Conservation (phyloP, 2,888 invertebrate genomes). For the Euproctis similis region DNA sequence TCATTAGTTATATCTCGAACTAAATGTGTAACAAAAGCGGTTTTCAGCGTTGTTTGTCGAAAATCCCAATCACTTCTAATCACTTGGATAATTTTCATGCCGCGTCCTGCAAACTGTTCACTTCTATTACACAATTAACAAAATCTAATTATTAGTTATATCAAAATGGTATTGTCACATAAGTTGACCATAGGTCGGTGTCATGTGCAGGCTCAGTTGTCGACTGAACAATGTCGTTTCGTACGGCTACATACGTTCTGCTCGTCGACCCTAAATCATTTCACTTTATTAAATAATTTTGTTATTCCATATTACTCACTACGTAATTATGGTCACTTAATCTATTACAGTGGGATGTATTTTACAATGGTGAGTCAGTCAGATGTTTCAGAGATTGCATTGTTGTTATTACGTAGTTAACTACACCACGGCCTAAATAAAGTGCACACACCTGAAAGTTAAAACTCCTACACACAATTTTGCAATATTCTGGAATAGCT, state of each 20-base stretch:
- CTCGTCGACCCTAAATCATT: slow-evolving; percentile 43
- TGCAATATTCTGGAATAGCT: no score
- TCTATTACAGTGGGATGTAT: slow-evolving; percentile 10
- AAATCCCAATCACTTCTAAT: slow-evolving; percentile 13
- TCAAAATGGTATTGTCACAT: not conserved
- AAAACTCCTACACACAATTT: no score
- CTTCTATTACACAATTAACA: slow-evolving; percentile 5
- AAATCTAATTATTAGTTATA: no score
- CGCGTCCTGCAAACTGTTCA: slow-evolving; percentile 17
- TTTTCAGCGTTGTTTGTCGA: slow-evolving; percentile 8
- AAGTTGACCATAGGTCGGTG: not conserved
- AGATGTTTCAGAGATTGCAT: not conserved
- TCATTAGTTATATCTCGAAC: slow-evolving; percentile 32
- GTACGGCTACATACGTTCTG: slow-evolving; percentile 53
- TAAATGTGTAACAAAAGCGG: slow-evolving; percentile 12
- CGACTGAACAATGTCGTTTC: slow-evolving; percentile 51
- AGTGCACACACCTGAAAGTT: no score
- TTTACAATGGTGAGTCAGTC: slow-evolving; percentile 11
- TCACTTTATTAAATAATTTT: slow-evolving; percentile 47
- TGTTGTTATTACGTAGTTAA: no score
- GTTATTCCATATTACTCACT: slow-evolving; percentile 31
- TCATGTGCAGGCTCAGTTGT: slow-evolving; percentile 32
- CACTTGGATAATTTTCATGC: slow-evolving; percentile 36
- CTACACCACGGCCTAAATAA: no score
- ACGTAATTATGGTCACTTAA: slow-evolving; percentile 22